Base-by-base conservation (phyloP, 2,113 vertebrate species). In the Neodon shergylaensis region DNA sequence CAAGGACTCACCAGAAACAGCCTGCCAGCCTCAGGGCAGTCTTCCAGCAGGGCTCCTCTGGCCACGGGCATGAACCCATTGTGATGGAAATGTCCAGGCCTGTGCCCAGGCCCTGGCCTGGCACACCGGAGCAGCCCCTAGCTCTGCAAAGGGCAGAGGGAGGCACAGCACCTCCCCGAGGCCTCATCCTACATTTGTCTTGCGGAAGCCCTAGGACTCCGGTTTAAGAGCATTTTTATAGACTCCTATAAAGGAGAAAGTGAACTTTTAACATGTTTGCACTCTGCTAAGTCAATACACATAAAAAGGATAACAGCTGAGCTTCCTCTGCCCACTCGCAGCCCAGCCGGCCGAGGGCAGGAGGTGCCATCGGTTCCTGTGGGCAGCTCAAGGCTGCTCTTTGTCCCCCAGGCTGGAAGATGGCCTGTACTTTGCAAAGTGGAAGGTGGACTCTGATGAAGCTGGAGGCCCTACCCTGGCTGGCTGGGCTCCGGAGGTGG, bases 141-240 rank as follows among this genome's bases (percentile, higher is more conserved):
- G 77, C 95, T 95, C 95, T 79, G 97, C 90, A 47, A 87, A 97
- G 94, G 94, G 96, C 84, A 9, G 96, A 6, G 0, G 88, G 87
- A 96, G 96, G 52, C 89, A 42, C 94, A 78, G 58, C 2, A 85
- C 95, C 92, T 81, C 97, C 96, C 83, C 6, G 17, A 54, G 61
- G 8, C 97, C 97, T 92, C 77, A 98, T 95, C 96, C 96, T 33
- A 97, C 95, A 33, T 98, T 98, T 98, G 98, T 98, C 98, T 98
- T 95, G 17, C 94, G 97, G 98, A 98, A 98, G 98, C 98, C 98
- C 98, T 98, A 97, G 95, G 98, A 98, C 97, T 98, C 98, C 97
- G 0, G 83, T 99, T 99, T 99, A 99, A 99, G 98, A 99, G 98
- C 96, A 92, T 98, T 98, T 99, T 99, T 99, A 99, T 99, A 99